Base-by-base conservation (phyloP, 2,888 invertebrate species). In the Poecilobothrus nobilitatus region DNA sequence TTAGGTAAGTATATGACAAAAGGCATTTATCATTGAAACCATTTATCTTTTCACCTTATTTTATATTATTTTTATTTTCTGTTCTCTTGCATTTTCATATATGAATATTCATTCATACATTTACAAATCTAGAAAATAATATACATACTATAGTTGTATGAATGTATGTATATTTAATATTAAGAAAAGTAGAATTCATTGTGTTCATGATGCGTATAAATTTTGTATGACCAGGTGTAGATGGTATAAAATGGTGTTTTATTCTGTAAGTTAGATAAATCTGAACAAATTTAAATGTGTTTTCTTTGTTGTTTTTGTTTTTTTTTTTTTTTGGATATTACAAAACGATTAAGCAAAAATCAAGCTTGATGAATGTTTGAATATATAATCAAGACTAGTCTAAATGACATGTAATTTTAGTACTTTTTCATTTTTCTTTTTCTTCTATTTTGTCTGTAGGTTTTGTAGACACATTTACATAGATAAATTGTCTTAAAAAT, bases 1-100 rank as follows among this genome's bases (percentile, higher is more conserved):
- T 53, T 53, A 53, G 53, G 53, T 53, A 53, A 53, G 18, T 53
- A 53, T 53, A 53, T 53, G 53, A 53, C 53, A 53, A 53, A 53
- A 53, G 53, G 53, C 53, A 53, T 53, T 53, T 53, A 53, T 53
- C 53, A 53, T 53, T 53, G 15, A 53, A 53, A 53, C 53, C 53
- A 53, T 53, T 53, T 53, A 53, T 53, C 53, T 53, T 53, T n/a
- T 53, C 53, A 53, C 53, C n/a, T 15, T 53, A 12, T 53, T 53
- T 18, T 53, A 4, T 27, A 4, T 27, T 27, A 4, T 27, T 27
- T 27, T 27, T 27, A 5, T 27, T 27, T 27, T 27, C 2, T 27
- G 2, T 27, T 27, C 27, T 5, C 5, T 27, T 27, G 27, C 27
- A 27, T 27, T 27, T 5, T 4, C 27, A 53, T 15, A 18, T 6